Conservation (phyloP, 2,888 invertebrate species). For the Oligia latruncula region DNA sequence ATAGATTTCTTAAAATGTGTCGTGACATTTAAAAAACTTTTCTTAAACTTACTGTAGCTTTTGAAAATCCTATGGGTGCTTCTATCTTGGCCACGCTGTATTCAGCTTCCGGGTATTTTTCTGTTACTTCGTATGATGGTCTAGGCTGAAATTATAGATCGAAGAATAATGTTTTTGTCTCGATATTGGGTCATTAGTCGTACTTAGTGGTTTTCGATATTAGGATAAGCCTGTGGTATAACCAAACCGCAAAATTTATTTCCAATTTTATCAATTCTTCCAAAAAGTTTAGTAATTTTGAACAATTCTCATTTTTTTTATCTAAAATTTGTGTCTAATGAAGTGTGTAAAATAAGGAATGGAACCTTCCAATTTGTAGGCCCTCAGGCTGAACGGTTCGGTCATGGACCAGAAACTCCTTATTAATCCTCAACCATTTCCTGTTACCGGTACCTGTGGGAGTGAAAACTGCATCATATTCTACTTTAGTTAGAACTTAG, state of each 20-base stretch:
- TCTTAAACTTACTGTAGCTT: conserved; percentile 76
- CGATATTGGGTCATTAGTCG: not conserved
- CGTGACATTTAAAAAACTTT: not conserved
- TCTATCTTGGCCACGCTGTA: conserved; percentile 80
- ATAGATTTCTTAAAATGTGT: too few relatives aligned
- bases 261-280: not conserved
- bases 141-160: conserved; percentile 72
- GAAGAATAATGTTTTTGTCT: not conserved
- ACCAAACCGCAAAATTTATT: not conserved
- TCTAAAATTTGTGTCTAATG: conserved; percentile 36
- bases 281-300: not conserved
- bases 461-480: conserved; percentile 1
- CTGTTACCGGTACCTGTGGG: not conserved
- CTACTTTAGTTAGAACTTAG: not conserved
- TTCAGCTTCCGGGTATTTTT: conserved; percentile 78
- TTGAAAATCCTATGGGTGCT: conserved; percentile 84
- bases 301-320: too few relatives aligned
- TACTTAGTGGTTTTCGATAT: not conserved
- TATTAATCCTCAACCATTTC: not conserved
- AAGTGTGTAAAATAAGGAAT: conserved; percentile 23
- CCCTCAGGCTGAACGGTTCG: conserved; percentile 27
- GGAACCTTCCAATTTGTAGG: conserved; percentile 34
- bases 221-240: not conserved
- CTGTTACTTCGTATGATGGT: conserved; percentile 84
- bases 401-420: conserved; percentile 26